A percentile compares a stretch with the other conserved stretches of the same genome.
These are phyloP conservation scores for Platalea minor DNA, from an alignment of 2,797 vertebrate genomes.

Conservation along the genomic window DNA sequence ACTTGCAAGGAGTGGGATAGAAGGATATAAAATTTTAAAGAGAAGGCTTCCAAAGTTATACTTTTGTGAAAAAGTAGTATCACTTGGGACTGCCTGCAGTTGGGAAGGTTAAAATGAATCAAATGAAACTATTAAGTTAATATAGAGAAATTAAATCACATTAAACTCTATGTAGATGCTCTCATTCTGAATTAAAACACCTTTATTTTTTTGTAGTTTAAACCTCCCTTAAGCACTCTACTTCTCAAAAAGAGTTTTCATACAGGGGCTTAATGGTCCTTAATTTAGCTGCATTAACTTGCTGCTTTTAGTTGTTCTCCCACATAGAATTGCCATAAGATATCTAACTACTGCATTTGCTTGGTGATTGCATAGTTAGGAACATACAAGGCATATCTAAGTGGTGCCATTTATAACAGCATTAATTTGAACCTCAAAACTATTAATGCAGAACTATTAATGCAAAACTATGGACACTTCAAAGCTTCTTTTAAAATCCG, in stretches of 20 bases:
- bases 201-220: conserved; percentile 8
- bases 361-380: neutral
- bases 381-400: conserved; percentile 4
- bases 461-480: neutral
- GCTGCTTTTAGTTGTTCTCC: conserved; percentile 20
- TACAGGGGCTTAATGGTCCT: conserved; percentile 32
- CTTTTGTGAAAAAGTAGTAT: neutral
- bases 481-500: neutral
- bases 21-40: neutral
- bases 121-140: conserved; percentile 15
- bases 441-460: conserved; percentile 3
- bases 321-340: neutral
- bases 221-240: conserved; percentile 1
- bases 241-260: neutral
- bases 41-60: neutral
- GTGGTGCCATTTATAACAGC: conserved; percentile 28
- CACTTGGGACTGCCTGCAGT: neutral
- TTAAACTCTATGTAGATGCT: neutral
- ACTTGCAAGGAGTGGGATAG: neutral
- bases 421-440: conserved; percentile 24
- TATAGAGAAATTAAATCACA: conserved; percentile 31
- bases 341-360: neutral
- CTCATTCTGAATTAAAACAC: conserved; percentile 15
- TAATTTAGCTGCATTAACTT: conserved; percentile 52
- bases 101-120: conserved; percentile 8